These are phyloP conservation scores for Paraplagusia blochii DNA, from an alignment of 2,113 vertebrate genomes.

Conservation along the genomic window DNA sequence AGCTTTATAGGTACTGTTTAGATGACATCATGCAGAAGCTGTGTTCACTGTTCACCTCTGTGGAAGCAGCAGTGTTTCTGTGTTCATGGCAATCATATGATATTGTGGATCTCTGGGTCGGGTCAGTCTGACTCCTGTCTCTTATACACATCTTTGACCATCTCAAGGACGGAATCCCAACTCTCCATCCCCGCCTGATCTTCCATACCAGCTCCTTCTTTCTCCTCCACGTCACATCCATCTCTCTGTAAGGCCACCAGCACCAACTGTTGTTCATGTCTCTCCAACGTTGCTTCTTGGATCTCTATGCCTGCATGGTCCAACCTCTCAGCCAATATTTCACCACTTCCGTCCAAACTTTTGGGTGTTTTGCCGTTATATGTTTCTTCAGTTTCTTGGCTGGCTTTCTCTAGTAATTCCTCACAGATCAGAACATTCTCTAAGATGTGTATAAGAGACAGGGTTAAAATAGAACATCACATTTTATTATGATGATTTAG, in stretches of 20 bases:
- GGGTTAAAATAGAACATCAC: too few species aligned
- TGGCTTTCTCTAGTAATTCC: conserved; percentile 22
- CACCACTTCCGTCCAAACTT: conserved; percentile 13
- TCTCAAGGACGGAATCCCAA: conserved; percentile 75
- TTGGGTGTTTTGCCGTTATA: conserved; percentile 20
- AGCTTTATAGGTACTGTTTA: too few species aligned
- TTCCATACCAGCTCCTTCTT: conserved; percentile 9
- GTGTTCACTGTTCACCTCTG: too few species aligned
- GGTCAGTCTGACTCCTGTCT: too few species aligned
- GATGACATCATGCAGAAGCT: too few species aligned
- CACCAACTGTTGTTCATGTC: conserved; percentile 16
- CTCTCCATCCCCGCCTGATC: conserved; percentile 46
- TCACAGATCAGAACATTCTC: not conserved
- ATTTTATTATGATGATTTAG: too few species aligned
- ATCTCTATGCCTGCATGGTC: conserved; percentile 8
- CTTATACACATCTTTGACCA: too few species aligned
- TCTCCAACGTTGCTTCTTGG: conserved; percentile 13
- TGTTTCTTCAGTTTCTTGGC: conserved; percentile 35
- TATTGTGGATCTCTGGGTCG: too few species aligned
- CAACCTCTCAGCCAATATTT: conserved; percentile 2
- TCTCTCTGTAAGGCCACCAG: conserved; percentile 38
- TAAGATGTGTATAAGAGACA: too few species aligned
- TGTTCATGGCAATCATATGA: too few species aligned
- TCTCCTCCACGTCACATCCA: conserved; percentile 34
- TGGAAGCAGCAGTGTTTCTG: too few species aligned